Percentiles rank a stretch among this genome's conserved stretches.
These are phyloP conservation scores for Microcebus jonahi DNA, from an alignment of 2,113 vertebrate genomes.

Conservation along the genomic window DNA sequence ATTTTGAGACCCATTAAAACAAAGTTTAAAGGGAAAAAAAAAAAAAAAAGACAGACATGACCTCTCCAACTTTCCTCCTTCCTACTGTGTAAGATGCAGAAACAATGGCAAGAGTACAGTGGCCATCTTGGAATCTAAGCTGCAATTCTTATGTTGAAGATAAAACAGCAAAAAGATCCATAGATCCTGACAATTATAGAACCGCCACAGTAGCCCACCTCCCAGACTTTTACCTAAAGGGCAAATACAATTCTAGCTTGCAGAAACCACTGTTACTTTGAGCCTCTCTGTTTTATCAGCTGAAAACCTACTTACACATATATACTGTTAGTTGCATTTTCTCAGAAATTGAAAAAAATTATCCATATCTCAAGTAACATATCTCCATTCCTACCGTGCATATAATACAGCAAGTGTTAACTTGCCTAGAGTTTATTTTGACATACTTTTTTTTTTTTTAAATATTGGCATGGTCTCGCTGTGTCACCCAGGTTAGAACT, in stretches of 20 bases:
- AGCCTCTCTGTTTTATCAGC: background rate
- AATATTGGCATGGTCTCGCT: too few relatives aligned
- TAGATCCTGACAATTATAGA: background rate
- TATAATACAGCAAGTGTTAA: background rate
- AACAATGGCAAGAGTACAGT: background rate
- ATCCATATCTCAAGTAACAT: background rate
- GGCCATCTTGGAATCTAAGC: background rate
- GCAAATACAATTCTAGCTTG: background rate
- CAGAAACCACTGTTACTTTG: background rate
- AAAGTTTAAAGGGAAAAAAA: too few relatives aligned
- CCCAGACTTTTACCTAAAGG: background rate
- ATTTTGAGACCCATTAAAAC: too few relatives aligned
- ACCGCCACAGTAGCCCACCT: background rate
- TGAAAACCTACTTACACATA: background rate
- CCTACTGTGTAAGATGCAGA: background rate
- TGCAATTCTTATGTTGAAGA: background rate
- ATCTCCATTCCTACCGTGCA: background rate
- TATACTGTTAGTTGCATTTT: background rate
- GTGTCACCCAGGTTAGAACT: too few relatives aligned
- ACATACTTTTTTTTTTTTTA: background rate
- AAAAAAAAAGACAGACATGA: background rate
- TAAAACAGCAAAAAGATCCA: background rate
- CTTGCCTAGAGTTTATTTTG: background rate
- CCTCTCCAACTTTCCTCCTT: background rate
- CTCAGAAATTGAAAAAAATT: slow-evolving; percentile 23